Base-by-base conservation (phyloP, 2,888 invertebrate genomes). In the Zootermopsis nevadensis region DNA sequence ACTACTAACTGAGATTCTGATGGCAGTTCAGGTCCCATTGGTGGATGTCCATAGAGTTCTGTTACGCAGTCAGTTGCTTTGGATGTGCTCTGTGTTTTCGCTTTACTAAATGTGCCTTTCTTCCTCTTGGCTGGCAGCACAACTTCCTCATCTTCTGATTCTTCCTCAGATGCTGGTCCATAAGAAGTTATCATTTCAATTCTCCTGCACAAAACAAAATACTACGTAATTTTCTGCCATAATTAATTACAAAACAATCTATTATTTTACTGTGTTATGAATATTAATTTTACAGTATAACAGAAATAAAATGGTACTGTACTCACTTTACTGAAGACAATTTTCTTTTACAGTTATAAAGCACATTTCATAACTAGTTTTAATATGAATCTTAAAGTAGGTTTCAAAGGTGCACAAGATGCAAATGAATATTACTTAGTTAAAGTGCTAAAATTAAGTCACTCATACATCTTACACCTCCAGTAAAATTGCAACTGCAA, bases 121-220 rank as follows among this genome's bases (percentile, higher is more conserved):
- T 89, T 79, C 38, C 53, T 79, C 24, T 79, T 79, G 30, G 79
- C n/a, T 66, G 60, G 79, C 22, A 66, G 88, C 66, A 89, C 89
- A 69, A 88, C 89, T 48, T 60, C 76, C 8, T 91, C 91, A 67
- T 91, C 91, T 81, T 90, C 90, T 0, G 92, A 91, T 80, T 91
- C 91, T 69, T 90, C 90, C n/a, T 90, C 90, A 0, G 91, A 91
- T 76, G 91, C 91, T 74, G 90, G 90, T 19, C 91, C 91, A 86
- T 91, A 93, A 0, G 92, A 92, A 8, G 92, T 91, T 85, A 93
- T 92, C 88, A 93, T 89, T 86, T 91, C 91, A 86, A 92, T 91
- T 90, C 91, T 91, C 81, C 92, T 92, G 85, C 80, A 89, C 88
- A 84, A 77, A 77, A 82, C 1, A 82, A 30, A 67, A 30, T 19